Evolutionary conservation across 2,797 vertebrate species (phyloP).

Genomic region (Trachops cirrhosus): DNA sequence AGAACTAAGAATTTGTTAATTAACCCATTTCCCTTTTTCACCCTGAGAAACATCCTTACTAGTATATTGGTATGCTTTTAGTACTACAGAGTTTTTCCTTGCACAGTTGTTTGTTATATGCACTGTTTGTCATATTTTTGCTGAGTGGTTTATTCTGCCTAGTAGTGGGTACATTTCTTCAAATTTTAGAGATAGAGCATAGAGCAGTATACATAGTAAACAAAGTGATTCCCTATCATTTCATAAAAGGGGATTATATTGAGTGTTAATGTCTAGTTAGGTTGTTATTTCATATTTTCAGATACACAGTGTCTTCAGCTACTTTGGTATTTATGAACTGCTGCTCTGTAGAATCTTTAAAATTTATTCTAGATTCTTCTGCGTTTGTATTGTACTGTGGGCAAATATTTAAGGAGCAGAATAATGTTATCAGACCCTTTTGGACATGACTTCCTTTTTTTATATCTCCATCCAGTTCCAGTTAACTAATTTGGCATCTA

Average conservation of each 20-base stretch:
- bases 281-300: constrained; percentile 19
- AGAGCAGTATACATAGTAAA: neutral
- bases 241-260: neutral
- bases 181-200: neutral
- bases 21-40: neutral
- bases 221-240: neutral
- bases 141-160: constrained; percentile 1
- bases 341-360: neutral
- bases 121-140: constrained; percentile 16
- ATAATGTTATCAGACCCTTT: neutral
- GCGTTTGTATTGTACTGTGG: neutral
- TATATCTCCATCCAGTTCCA: neutral
- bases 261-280: neutral
- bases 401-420: neutral
- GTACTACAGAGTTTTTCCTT: neutral
- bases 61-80: constrained; percentile 4
- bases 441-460: neutral
- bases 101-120: neutral
- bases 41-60: neutral
- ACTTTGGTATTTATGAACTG: neutral
- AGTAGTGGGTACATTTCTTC: neutral
- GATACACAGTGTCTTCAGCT: constrained; percentile 18
- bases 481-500: neutral
- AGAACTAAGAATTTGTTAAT: neutral
- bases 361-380: constrained; percentile 8